Evolutionary conservation across 2,888 invertebrate genomes (phyloP), one percentile per base, ranked within the genome.

Genomic region (Platypus cylindrus): DNA sequence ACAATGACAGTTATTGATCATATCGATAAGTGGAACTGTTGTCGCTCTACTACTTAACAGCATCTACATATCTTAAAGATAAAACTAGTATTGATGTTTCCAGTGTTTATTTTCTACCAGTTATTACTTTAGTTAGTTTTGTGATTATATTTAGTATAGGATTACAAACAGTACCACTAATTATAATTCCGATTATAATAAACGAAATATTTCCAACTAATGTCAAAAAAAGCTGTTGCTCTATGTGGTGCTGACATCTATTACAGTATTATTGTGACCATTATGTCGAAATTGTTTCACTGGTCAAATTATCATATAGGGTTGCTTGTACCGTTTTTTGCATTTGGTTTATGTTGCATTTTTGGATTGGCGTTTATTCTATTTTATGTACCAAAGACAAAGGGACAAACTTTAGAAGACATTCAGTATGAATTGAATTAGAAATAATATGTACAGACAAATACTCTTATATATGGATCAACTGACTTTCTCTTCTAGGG

Each of bases 181-280:
- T 68, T 24, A 56, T 70, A 24, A 56, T 68, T 44, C 64, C 66
- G 0, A n/a, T n/a, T n/a, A n/a, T n/a, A n/a, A n/a, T n/a, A n/a
- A n/a, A n/a, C n/a, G 71, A 71, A 53, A 51, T 71, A 3, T 68
- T 74, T 51, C 66, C 75, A 33, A 53, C 66, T 1, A 63, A 66
- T 43, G 68, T 67, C 1, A n/a, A n/a, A n/a, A n/a, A 66, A 71
- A 47, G 70, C 71, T 1, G 58, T 67, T 9, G 71, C 73, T 0
- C 60, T 70, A n/a, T 67, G 69, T 11, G 51, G 70, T 3, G 65
- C 67, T 2, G 65, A 70, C 8, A 58, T 71, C 34, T 62, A 66
- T 34, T 70, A 66, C 34, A 64, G 67, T 30, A 41, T 63, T 2
- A 58, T 62, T 26, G 65, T 63, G 0, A 66, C 66, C 34, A 38